Percentiles rank a stretch among this genome's conserved stretches.
Evolutionary conservation across 2,113 vertebrate genomes (phyloP).

Genomic region (Ammodytes marinus): DNA sequence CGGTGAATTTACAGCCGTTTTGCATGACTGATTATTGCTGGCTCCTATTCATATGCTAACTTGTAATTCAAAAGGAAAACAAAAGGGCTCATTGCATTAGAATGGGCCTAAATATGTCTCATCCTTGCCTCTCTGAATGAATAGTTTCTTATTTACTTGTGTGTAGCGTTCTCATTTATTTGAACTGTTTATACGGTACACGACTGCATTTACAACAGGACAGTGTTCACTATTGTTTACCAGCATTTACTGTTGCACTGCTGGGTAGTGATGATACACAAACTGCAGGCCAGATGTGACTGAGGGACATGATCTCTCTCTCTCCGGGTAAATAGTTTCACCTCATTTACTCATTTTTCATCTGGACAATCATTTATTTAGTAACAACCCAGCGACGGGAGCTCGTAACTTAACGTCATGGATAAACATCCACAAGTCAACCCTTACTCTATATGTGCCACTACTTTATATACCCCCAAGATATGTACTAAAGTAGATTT

Average conservation of each 20-base stretch:
- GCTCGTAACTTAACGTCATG: background rate
- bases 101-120: constrained; percentile 1
- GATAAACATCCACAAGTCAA: background rate
- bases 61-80: constrained; percentile 22
- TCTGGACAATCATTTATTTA: background rate
- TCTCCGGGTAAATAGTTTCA: background rate
- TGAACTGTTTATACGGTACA: background rate
- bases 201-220: background rate
- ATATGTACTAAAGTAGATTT: constrained; percentile 11
- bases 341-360: constrained; percentile 16
- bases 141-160: background rate
- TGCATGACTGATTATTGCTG: background rate
- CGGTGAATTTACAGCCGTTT: background rate
- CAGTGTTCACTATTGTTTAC: background rate
- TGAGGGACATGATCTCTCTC: constrained; percentile 13
- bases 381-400: background rate
- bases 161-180: background rate
- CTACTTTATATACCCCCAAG: background rate
- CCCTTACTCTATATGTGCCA: background rate
- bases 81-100: constrained; percentile 12
- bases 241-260: background rate
- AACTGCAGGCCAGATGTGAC: constrained; percentile 4
- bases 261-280: background rate
- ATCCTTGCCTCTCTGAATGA: background rate
- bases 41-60: constrained; percentile 40